Percentiles rank a stretch among this genome's conserved stretches.
Evolutionary conservation across 2,888 invertebrate species (phyloP).

Genomic region (Metopia argyrocephala): DNA sequence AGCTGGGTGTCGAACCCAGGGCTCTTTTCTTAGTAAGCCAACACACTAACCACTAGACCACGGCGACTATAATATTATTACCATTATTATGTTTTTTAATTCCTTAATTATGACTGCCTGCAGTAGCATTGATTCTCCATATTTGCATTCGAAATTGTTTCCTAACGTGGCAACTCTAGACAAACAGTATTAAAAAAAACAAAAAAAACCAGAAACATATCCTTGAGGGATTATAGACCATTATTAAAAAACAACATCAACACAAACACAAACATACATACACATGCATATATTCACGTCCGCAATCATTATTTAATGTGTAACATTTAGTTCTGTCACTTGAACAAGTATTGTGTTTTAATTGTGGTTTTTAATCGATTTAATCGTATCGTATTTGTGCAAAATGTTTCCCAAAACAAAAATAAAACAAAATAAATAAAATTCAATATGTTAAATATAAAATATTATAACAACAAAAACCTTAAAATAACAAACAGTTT

Average conservation of each 20-base stretch:
- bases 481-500: no score
- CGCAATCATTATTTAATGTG: not conserved
- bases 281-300: not conserved
- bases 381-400: conserved; percentile 11
- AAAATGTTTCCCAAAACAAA: conserved; percentile 8
- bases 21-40: no score
- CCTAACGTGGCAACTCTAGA: not conserved
- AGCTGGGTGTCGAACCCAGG: no score
- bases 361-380: conserved; percentile 50
- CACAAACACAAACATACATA: not conserved
- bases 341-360: conserved; percentile 21
- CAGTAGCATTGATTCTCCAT: conserved; percentile 1
- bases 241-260: conserved; percentile 22
- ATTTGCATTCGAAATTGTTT: not conserved
- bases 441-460: no score
- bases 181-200: not conserved
- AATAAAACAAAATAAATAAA: no score
- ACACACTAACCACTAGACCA: no score
- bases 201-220: not conserved
- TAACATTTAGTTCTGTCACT: not conserved
- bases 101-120: no score
- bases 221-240: conserved; percentile 31
- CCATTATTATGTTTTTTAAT: no score
- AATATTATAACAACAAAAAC: no score
- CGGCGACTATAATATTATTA: no score